These are phyloP conservation scores for Ptychobarbus kaznakovi DNA, from an alignment of 2,797 vertebrate genomes.

Conservation along the genomic window DNA sequence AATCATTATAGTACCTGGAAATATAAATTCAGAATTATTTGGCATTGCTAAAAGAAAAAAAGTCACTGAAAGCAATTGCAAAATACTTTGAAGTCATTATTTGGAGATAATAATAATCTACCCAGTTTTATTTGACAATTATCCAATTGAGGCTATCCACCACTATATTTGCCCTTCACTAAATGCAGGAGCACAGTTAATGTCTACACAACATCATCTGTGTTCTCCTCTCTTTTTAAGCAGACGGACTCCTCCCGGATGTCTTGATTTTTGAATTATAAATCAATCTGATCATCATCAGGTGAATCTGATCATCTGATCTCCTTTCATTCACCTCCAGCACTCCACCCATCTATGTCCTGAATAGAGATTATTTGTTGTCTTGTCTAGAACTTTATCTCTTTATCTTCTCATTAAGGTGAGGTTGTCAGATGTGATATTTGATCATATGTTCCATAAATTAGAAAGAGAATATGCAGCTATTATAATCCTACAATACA, in stretches of 20 bases:
- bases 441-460: slow-evolving; percentile 5
- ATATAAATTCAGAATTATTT: neutral
- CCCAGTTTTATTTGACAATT: neutral
- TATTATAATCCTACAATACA: neutral
- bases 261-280: too few relatives aligned
- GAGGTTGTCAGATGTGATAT: neutral
- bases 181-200: neutral
- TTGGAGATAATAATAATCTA: neutral
- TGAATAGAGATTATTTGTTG: neutral
- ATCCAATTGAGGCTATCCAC: neutral
- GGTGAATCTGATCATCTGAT: neutral
- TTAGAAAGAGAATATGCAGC: neutral
- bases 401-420: neutral
- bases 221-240: neutral
- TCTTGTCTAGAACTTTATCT: neutral
- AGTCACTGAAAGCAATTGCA: too few relatives aligned
- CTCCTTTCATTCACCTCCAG: neutral
- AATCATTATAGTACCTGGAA: neutral
- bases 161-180: neutral
- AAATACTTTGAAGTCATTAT: too few relatives aligned
- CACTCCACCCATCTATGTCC: neutral
- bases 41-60: too few relatives aligned
- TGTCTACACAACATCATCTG: neutral
- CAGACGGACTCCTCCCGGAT: neutral
- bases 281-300: neutral